A percentile compares a stretch with the other conserved stretches of the same genome.
phyloP scores from a whole-genome alignment of 2,797 vertebrate species.

The Leuciscus waleckii region DNA sequence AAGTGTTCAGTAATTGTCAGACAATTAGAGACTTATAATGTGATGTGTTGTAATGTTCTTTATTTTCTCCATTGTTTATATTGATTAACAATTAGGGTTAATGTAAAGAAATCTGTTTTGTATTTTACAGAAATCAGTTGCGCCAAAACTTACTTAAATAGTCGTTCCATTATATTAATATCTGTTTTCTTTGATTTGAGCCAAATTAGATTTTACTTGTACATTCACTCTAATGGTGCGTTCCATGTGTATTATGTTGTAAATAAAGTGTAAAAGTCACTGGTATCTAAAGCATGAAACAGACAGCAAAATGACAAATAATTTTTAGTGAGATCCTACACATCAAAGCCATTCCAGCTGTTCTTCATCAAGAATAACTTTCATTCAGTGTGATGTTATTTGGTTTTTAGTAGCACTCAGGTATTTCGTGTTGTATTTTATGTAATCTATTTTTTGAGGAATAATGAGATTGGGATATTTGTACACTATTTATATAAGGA shows the following conservation, averaged over 20 bases:
- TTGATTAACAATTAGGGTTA: neutral
- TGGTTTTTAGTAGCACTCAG: slow-evolving; percentile 26
- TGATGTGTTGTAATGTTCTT: slow-evolving; percentile 5
- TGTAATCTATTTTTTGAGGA: slow-evolving; percentile 13
- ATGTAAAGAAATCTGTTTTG: neutral
- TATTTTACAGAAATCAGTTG: neutral
- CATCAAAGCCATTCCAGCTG: slow-evolving; percentile 7
- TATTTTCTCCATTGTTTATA: slow-evolving; percentile 15
- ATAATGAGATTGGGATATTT: slow-evolving; percentile 1
- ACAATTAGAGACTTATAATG: neutral
- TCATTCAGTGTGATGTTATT: slow-evolving; percentile 9
- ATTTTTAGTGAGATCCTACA: slow-evolving; percentile 8
- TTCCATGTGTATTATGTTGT: neutral
- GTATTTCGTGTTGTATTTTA: slow-evolving; percentile 13
- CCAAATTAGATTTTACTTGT: neutral
- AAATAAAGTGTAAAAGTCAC: slow-evolving; percentile 25
- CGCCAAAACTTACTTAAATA: neutral
- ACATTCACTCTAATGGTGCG: neutral
- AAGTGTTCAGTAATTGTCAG: neutral
- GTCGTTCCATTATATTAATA: neutral
- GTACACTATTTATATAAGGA: slow-evolving; percentile 11
- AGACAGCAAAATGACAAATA: neutral
- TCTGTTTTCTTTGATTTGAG: neutral
- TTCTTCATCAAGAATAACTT: neutral
- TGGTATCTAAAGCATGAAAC: slow-evolving; percentile 16